Conservation (phyloP, 2,888 invertebrate species). For the Lamproptera curius region DNA sequence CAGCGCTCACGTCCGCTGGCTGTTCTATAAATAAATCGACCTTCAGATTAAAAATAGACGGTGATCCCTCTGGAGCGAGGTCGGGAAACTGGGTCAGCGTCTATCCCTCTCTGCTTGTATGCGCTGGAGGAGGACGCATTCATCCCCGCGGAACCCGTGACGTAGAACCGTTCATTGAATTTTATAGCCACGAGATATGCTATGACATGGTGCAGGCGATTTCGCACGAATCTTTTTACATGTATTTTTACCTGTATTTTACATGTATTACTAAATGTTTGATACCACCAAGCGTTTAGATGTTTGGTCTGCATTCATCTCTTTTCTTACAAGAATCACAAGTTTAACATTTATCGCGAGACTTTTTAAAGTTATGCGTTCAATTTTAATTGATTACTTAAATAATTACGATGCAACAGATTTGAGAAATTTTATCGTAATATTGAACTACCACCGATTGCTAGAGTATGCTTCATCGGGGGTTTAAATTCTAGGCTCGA, state of each 20-base stretch:
- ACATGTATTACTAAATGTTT: no score
- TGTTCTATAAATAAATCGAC: conserved; percentile 73
- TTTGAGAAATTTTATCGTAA: no score
- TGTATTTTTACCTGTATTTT: no score
- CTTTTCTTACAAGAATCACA: no score
- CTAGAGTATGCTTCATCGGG: not conserved
- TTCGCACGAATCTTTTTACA: no score
- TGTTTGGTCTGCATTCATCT: no score
- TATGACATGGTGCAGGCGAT: conserved; percentile 46
- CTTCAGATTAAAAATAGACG: conserved; percentile 77
- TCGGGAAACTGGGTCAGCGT: conserved; percentile 71
- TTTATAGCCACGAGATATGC: conserved; percentile 50
- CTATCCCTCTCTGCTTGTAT: conserved; percentile 12
- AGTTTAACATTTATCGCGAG: no score
- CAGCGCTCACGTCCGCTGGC: conserved; percentile 38
- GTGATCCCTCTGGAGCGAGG: conserved; percentile 69
- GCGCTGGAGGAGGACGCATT: conserved; percentile 39
- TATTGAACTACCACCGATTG: conserved; percentile 6
- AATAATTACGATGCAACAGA: no score
- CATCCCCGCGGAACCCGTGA: conserved; percentile 61
- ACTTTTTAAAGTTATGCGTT: no score
- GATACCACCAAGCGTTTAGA: no score
- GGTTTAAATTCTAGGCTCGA: conserved; percentile 23
- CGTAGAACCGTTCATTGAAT: conserved; percentile 74
- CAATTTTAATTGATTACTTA: no score